phyloP scores from a whole-genome alignment of 92 coral and sea anemone genomes.

The Plumapathes pennacea region DNA sequence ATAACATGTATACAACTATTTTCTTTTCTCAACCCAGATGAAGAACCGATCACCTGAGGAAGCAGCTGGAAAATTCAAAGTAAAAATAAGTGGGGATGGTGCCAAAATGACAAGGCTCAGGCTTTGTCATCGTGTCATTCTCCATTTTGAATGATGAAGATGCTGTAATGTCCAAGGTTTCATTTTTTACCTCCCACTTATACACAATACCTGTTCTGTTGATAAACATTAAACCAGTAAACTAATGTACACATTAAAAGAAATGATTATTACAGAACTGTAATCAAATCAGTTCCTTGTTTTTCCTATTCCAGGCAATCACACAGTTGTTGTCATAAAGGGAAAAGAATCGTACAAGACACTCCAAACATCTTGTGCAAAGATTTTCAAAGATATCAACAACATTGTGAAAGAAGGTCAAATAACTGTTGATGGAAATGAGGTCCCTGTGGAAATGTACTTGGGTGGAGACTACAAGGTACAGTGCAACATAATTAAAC shows the following conservation, averaged over 20 bases:
- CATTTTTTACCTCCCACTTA: too few species aligned
- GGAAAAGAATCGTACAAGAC: slow-evolving; percentile 57
- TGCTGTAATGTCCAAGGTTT: slow-evolving; percentile 27
- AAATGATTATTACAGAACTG: not conserved
- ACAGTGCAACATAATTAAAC: too few species aligned
- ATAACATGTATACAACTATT: too few species aligned
- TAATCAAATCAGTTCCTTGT: too few species aligned
- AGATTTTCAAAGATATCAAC: slow-evolving; percentile 32
- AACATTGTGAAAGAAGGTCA: slow-evolving; percentile 8
- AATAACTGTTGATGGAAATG: slow-evolving; percentile 7
- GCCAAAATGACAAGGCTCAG: slow-evolving; percentile 43
- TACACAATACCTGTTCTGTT: too few species aligned
- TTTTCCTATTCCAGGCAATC: slow-evolving; percentile 21
- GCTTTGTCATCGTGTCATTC: slow-evolving; percentile 23
- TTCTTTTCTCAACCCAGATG: not conserved
- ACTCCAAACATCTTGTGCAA: slow-evolving; percentile 48
- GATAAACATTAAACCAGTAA: too few species aligned
- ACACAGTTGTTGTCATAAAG: slow-evolving; percentile 54
- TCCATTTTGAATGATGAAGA: slow-evolving; percentile 20
- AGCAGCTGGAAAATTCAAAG: slow-evolving; percentile 5
- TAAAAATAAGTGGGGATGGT: slow-evolving; percentile 14
- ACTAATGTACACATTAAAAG: not conserved
- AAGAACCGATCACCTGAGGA: slow-evolving; percentile 1
- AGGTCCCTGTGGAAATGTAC: slow-evolving; percentile 21
- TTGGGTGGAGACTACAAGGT: slow-evolving; percentile 47